Evolutionary conservation across 2,888 invertebrate genomes (phyloP).

Genomic region (Scaptomyza tumidula): DNA sequence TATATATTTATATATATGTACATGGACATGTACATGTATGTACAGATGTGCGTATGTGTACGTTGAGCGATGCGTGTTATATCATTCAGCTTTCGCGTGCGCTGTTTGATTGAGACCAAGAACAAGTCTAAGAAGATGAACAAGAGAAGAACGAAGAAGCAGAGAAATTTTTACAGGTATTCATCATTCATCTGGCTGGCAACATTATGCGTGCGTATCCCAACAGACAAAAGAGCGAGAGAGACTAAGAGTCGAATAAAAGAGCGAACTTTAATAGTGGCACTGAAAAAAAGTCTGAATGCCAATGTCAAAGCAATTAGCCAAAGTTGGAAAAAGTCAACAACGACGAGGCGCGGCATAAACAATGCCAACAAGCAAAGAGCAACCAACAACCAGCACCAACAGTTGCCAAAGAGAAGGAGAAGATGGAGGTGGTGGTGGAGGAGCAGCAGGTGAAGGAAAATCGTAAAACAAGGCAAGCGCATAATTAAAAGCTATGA

Average conservation of each 20-base stretch:
- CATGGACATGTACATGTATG: background rate
- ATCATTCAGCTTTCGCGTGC: conserved; percentile 50
- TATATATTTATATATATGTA: conserved; percentile 21
- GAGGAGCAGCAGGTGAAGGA: conserved; percentile 18
- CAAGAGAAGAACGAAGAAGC: conserved; percentile 4
- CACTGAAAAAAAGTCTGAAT: conserved; percentile 55
- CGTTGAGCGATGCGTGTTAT: conserved; percentile 35
- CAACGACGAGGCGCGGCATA: conserved; percentile 44
- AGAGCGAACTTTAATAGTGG: conserved; percentile 21
- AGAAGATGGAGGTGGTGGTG: conserved; percentile 1
- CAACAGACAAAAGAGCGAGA: conserved; percentile 11
- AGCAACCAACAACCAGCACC: conserved; percentile 15
- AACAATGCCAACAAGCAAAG: conserved; percentile 42
- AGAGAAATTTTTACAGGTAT: conserved; percentile 44
- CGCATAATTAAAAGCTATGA: conserved; percentile 44
- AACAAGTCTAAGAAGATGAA: conserved; percentile 35
- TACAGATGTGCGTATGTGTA: background rate
- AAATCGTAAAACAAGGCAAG: conserved; percentile 55
- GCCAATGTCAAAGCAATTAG: conserved; percentile 81
- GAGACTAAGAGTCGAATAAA: background rate
- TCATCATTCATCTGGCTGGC: conserved; percentile 53
- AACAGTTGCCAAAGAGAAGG: conserved; percentile 23
- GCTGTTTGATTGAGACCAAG: conserved; percentile 41
- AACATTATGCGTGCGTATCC: conserved; percentile 33
- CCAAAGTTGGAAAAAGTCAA: conserved; percentile 77